Percentiles rank a stretch among this genome's conserved stretches.
Conservation (phyloP, 2,888 invertebrate species). For the Agrilus mali region DNA sequence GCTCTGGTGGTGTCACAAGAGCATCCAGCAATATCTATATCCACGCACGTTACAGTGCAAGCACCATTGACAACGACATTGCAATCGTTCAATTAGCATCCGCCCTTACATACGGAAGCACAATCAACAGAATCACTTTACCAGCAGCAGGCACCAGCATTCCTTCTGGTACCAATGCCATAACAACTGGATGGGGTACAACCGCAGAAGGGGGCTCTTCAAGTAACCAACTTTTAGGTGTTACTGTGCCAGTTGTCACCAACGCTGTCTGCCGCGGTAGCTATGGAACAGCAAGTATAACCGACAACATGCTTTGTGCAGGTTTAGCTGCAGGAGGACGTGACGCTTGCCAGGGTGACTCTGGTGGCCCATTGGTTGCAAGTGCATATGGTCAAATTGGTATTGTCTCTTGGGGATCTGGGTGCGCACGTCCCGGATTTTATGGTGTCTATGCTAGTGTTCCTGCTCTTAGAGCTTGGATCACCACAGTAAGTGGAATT, state of each 20-base stretch:
- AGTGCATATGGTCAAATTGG: constrained; percentile 15
- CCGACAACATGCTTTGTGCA: constrained; percentile 14
- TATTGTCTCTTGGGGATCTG: constrained; percentile 22
- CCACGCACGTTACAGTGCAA: constrained; percentile 19
- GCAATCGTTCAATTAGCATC: constrained; percentile 22
- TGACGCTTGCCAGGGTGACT: constrained; percentile 20
- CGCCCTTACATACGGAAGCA: constrained; percentile 1
- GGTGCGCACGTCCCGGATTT: constrained; percentile 17
- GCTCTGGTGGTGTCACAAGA: constrained; percentile 9
- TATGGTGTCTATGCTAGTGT: constrained; percentile 22
- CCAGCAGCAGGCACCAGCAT: constrained; percentile 5
- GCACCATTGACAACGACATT: constrained; percentile 23
- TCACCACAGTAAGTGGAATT: constrained; percentile 2
- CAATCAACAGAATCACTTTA: constrained; percentile 4
- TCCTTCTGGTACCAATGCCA: constrained; percentile 5
- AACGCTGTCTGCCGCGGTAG: constrained; percentile 7
- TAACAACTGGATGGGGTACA: constrained; percentile 13
- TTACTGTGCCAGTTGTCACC: constrained; percentile 10
- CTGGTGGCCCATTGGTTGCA: constrained; percentile 20
- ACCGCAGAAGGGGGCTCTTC: constrained; percentile 5
- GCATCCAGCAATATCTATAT: constrained; percentile 11
- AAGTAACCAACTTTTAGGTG: constrained; percentile 7
- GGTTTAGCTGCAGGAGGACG: constrained; percentile 11
- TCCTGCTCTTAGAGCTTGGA: constrained; percentile 13
- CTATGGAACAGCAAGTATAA: constrained; percentile 6